These are phyloP conservation scores for Geotrypetes seraphini DNA, from an alignment of 2,797 vertebrate species.

Conservation along the genomic window DNA sequence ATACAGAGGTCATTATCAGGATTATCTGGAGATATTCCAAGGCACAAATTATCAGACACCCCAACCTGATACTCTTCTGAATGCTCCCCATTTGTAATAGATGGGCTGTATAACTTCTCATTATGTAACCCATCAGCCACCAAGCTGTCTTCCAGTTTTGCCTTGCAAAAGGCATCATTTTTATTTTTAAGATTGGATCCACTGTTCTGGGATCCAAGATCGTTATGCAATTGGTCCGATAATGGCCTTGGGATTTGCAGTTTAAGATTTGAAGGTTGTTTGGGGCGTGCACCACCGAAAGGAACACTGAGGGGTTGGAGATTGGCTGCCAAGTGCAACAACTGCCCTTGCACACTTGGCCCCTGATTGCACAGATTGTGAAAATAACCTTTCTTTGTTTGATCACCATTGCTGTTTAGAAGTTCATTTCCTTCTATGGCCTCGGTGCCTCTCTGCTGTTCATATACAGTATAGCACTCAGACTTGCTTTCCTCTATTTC, in stretches of 20 bases:
- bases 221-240: constrained; percentile 75
- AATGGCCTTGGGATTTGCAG: constrained; percentile 86
- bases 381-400: constrained; percentile 59
- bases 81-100: constrained; percentile 49
- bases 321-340: constrained; percentile 50
- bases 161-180: constrained; percentile 65
- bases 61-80: constrained; percentile 54
- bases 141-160: constrained; percentile 39
- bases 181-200: constrained; percentile 77
- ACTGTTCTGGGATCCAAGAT: constrained; percentile 55
- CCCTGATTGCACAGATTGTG: constrained; percentile 56
- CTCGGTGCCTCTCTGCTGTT: constrained; percentile 63
- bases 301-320: constrained; percentile 78
- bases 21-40: constrained; percentile 67
- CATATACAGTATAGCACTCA: constrained; percentile 67
- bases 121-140: constrained; percentile 30
- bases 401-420: constrained; percentile 60
- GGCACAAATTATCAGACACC: constrained; percentile 53
- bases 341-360: constrained; percentile 44
- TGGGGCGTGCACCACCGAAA: constrained; percentile 87
- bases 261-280: constrained; percentile 88
- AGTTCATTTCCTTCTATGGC: constrained; percentile 46
- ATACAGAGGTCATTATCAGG: constrained; percentile 94
- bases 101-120: constrained; percentile 41
- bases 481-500: constrained; percentile 86